phyloP scores from a whole-genome alignment of 2,888 invertebrate species.

The Sphecodes monilicornis region DNA sequence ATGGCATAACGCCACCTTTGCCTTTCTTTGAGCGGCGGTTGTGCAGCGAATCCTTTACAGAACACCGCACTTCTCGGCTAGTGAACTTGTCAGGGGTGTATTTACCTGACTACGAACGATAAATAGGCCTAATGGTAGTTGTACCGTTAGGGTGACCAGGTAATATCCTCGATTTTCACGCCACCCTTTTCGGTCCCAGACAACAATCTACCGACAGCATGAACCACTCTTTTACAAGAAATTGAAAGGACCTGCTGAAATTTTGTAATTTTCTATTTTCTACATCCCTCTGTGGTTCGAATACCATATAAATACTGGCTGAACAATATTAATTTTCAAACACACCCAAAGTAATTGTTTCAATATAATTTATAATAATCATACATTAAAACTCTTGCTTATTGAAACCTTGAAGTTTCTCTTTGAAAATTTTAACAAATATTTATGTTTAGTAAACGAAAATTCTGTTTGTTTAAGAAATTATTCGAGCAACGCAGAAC shows the following conservation, averaged over 20 bases:
- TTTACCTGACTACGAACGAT: slow-evolving; percentile 64
- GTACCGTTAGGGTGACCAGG: slow-evolving; percentile 75
- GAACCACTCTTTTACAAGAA: slow-evolving; percentile 24
- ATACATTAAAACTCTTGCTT: no score
- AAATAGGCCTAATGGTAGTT: slow-evolving; percentile 74
- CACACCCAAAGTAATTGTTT: no score
- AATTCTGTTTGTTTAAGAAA: no score
- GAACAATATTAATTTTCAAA: no score
- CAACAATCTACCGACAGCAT: slow-evolving; percentile 34
- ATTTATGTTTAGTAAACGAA: no score
- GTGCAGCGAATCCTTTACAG: slow-evolving; percentile 50
- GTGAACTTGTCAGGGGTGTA: slow-evolving; percentile 59
- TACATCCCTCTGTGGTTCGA: background rate
- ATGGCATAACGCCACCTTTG: slow-evolving; percentile 67
- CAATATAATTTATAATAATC: no score
- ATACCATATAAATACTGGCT: background rate
- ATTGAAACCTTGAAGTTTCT: no score
- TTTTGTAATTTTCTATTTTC: background rate
- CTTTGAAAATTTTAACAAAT: no score
- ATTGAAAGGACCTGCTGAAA: slow-evolving; percentile 6
- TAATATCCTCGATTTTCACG: slow-evolving; percentile 79
- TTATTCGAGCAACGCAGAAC: no score
- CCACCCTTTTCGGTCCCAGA: slow-evolving; percentile 71
- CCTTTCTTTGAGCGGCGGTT: slow-evolving; percentile 44
- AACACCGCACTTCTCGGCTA: slow-evolving; percentile 44